Evolutionary conservation across 2,113 vertebrate genomes (phyloP).

Genomic region (Gobiocypris rarus): DNA sequence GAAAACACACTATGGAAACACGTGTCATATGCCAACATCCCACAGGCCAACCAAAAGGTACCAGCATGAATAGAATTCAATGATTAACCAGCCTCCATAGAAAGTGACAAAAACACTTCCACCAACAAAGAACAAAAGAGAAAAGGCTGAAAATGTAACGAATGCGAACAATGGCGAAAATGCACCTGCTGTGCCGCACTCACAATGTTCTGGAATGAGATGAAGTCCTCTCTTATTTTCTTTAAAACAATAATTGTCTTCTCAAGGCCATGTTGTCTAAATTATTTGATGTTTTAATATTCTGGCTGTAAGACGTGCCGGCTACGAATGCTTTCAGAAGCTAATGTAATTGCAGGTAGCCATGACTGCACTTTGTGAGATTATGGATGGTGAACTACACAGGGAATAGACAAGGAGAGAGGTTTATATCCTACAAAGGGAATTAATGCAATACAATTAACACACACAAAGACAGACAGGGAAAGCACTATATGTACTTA

Average conservation of each 20-base stretch:
- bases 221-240: slow-evolving; percentile 50
- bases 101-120: neutral
- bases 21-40: neutral
- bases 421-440: neutral
- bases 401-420: slow-evolving; percentile 34
- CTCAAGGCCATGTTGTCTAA: slow-evolving; percentile 46
- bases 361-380: slow-evolving; percentile 53
- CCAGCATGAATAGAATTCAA: neutral
- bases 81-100: slow-evolving; percentile 5
- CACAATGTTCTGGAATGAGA: slow-evolving; percentile 41
- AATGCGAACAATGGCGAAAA: slow-evolving; percentile 32
- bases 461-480: neutral
- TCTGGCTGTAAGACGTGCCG: slow-evolving; percentile 40
- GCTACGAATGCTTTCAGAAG: slow-evolving; percentile 50
- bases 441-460: neutral
- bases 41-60: neutral
- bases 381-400: slow-evolving; percentile 47
- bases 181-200: slow-evolving; percentile 35
- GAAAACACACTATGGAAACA: neutral
- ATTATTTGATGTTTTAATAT: slow-evolving; percentile 59
- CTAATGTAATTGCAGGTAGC: slow-evolving; percentile 59
- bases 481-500: neutral
- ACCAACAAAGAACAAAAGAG: neutral
- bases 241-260: slow-evolving; percentile 54
- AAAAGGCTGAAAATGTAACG: slow-evolving; percentile 22